These are phyloP conservation scores for Felis chaus DNA, from an alignment of 2,113 vertebrate genomes.

Conservation along the genomic window DNA sequence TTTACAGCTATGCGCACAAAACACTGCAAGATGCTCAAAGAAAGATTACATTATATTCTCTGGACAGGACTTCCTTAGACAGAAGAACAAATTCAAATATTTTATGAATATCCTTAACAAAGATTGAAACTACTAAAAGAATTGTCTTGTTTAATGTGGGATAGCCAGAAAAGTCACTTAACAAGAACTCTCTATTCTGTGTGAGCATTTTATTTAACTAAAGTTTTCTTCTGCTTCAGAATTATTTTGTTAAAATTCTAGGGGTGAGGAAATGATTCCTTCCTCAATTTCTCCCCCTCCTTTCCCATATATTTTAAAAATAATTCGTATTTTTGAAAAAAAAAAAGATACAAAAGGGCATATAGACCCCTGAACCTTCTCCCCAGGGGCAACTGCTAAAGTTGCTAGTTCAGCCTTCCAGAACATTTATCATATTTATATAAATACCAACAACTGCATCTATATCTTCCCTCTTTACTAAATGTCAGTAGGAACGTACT, in stretches of 20 bases:
- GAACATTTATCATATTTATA: background rate
- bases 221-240: background rate
- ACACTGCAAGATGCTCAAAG: background rate
- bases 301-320: background rate
- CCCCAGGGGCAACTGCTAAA: background rate
- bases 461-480: background rate
- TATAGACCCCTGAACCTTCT: background rate
- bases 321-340: background rate
- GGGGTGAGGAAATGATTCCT: background rate
- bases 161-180: background rate
- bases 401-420: background rate
- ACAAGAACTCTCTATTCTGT: background rate
- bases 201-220: background rate
- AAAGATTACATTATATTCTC: background rate
- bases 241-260: constrained; percentile 38
- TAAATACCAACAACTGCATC: background rate
- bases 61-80: background rate
- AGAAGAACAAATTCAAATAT: background rate
- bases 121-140: background rate
- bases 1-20: background rate
- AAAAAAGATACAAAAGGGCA: background rate
- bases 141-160: constrained; percentile 18
- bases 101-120: background rate
- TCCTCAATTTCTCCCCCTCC: background rate
- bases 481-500: background rate